Percentiles rank a stretch among this genome's conserved stretches.
phyloP scores from a whole-genome alignment of 2,888 invertebrate species.

The Agrochola macilenta region DNA sequence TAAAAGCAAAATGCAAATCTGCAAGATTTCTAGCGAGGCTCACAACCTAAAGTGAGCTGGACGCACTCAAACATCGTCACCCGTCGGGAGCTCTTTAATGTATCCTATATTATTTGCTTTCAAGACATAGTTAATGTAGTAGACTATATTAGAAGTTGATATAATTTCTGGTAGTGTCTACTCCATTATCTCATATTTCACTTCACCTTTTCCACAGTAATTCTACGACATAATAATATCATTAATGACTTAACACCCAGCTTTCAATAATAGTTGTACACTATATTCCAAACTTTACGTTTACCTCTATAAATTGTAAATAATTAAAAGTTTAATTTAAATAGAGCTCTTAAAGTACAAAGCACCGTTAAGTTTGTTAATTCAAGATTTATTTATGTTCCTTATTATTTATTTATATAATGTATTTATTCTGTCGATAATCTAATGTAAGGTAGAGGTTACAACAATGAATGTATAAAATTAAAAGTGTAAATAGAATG shows the following conservation, averaged over 20 bases:
- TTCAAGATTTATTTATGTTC: slow-evolving; percentile 37
- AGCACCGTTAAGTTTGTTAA: slow-evolving; percentile 59
- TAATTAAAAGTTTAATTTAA: slow-evolving; percentile 43
- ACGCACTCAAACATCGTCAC: neutral
- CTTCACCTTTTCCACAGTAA: neutral
- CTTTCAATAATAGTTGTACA: neutral
- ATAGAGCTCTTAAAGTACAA: slow-evolving; percentile 70
- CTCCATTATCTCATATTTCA: neutral
- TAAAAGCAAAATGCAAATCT: neutral
- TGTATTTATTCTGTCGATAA: slow-evolving; percentile 45
- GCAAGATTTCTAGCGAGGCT: neutral
- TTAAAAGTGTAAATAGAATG: slow-evolving; percentile 45
- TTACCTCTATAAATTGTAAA: slow-evolving; percentile 48
- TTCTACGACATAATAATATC: neutral
- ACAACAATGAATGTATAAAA: slow-evolving; percentile 41
- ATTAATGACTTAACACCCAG: slow-evolving; percentile 30
- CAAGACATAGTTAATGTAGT: too few species aligned
- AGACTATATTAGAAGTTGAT: too few species aligned
- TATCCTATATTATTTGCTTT: neutral
- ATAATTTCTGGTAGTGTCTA: neutral
- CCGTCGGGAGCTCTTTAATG: neutral
- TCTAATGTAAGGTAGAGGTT: slow-evolving; percentile 36
- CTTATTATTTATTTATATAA: slow-evolving; percentile 39
- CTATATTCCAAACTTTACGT: slow-evolving; percentile 46
- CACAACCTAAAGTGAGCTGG: neutral